phyloP scores from a whole-genome alignment of 2,113 vertebrate genomes.

The Eptatretus burgeri region DNA sequence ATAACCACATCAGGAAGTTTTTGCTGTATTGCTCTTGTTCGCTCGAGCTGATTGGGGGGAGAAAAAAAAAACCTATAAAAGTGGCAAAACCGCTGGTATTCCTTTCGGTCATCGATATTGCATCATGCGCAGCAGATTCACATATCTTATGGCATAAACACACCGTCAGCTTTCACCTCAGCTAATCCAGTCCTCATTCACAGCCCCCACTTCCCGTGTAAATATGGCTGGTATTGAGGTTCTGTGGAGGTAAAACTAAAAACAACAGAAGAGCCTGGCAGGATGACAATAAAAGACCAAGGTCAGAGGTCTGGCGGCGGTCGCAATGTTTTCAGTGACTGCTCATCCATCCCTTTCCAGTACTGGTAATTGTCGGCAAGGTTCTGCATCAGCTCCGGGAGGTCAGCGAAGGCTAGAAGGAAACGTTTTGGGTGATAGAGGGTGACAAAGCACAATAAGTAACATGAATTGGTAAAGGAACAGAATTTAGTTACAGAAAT shows the following conservation, averaged over 20 bases:
- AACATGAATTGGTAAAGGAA: not conserved
- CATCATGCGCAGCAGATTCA: not conserved
- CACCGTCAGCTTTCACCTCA: not conserved
- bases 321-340: constrained; percentile 41
- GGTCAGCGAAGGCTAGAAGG: constrained; percentile 50
- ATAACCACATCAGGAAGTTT: no score
- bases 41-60: no score
- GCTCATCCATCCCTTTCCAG: constrained; percentile 70
- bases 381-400: constrained; percentile 80
- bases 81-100: no score
- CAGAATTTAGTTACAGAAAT: not conserved
- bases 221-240: not conserved
- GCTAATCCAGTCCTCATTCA: not conserved
- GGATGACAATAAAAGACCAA: not conserved
- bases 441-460: not conserved
- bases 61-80: no score
- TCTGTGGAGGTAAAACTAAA: not conserved
- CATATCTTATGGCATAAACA: not conserved
- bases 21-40: no score
- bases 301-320: constrained; percentile 38
- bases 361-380: constrained; percentile 92
- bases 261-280: not conserved
- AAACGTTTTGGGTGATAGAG: constrained; percentile 7
- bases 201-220: not conserved
- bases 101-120: no score